Percentiles rank a stretch among this genome's conserved stretches.
These are phyloP conservation scores for Scolanthus callimorphus DNA, from an alignment of 92 coral and sea anemone genomes.

Conservation along the genomic window DNA sequence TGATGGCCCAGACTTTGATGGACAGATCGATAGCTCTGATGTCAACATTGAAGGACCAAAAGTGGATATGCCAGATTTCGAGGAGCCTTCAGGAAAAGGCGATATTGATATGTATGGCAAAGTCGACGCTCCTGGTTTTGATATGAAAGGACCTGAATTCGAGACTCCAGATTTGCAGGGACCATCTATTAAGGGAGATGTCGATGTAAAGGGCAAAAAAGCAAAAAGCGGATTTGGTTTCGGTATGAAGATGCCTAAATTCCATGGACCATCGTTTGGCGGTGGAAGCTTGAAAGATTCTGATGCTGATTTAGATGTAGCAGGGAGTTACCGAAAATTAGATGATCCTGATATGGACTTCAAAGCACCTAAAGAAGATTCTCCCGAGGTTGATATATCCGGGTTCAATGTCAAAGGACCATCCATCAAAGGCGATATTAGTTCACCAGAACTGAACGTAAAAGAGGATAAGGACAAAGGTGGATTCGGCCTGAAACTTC, in stretches of 20 bases:
- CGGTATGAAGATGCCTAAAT: too few species aligned
- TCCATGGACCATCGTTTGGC: too few species aligned
- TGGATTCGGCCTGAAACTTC: conserved; percentile 23
- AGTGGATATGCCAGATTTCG: conserved; percentile 14
- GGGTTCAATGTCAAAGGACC: conserved; percentile 14
- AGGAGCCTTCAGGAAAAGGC: conserved; percentile 12
- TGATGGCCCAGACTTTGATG: conserved; percentile 2
- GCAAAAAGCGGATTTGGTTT: too few species aligned
- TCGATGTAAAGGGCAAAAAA: neutral
- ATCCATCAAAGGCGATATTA: conserved; percentile 1
- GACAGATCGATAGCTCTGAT: neutral
- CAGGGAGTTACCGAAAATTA: neutral
- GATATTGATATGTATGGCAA: conserved; percentile 5
- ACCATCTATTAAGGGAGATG: neutral
- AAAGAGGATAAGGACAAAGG: conserved; percentile 7
- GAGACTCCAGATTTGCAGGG: too few species aligned
- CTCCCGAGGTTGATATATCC: conserved; percentile 12
- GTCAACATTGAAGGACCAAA: conserved; percentile 4
- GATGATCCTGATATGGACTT: conserved; percentile 16
- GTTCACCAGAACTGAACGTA: conserved; percentile 5
- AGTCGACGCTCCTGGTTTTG: conserved; percentile 1
- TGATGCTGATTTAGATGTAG: neutral
- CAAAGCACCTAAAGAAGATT: neutral
- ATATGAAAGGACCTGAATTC: conserved; percentile 15
- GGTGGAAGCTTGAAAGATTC: neutral